Base-by-base conservation (phyloP, 2,888 invertebrate species). In the Aplocera efformata region DNA sequence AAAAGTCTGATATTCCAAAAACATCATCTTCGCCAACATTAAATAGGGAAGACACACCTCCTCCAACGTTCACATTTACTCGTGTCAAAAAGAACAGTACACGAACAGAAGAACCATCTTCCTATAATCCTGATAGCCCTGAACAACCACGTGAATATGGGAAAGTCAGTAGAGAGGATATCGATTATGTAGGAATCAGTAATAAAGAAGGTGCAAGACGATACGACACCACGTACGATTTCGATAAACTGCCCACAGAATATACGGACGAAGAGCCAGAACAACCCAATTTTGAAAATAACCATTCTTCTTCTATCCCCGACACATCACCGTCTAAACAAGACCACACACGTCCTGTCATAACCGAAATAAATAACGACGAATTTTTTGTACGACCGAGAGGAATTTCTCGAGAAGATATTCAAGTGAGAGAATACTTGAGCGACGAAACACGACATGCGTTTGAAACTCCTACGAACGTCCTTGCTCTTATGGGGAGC, bases 341-440 rank as follows among this genome's bases (percentile, higher is more conserved):
- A 77, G 83, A 88, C 75, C 81, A 79, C 70, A 83, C 79, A 60
- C 85, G n/a, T n/a, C n/a, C 76, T 72, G 93, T 94, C 1, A 90
- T 96, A 62, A 96, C 96, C 80, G 95, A 96, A 84, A 94, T 96
- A 53, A 93, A 95, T 68, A 94, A 94, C 27, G 96, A 96, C 75
- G 95, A 96, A 82, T 96, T 96, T 85, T 95, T 95, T 72, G 88
- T 96, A 47, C 90, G 95, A 56, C 93, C 94, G 75, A 92, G 94
- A 70, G 95, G 94, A 48, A 92, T 95, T 65, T 94, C 95, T 51
- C 92, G 93, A 64, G 95, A 95, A 76, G 93, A 95, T 80, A 94
- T 95, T 67, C 93, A 93, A 75, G 90, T 94, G 42, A 93, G 94
- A 45, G 91, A 92, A 72, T 94, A 94, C 65, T 89, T 95, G 40